Conservation (phyloP, 2,888 invertebrate genomes). For the Tanytarsus gracilentus region DNA sequence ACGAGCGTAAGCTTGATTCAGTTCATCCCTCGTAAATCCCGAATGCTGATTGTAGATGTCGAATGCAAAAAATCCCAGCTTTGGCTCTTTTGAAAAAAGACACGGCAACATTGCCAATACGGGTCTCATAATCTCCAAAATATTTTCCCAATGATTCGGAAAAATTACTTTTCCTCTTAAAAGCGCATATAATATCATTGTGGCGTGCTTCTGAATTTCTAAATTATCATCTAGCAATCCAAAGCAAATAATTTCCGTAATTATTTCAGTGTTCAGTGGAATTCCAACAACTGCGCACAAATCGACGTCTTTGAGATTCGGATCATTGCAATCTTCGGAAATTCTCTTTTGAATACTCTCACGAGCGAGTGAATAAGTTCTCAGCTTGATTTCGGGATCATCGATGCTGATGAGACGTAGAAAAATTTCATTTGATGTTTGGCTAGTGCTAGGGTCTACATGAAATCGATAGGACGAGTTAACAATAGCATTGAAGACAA, state of each 20-base stretch:
- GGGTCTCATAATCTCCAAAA: conserved; percentile 34
- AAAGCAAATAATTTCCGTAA: conserved; percentile 35
- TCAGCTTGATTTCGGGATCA: conserved; percentile 31
- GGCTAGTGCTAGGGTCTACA: conserved; percentile 32
- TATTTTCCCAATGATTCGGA: conserved; percentile 32
- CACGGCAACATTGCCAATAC: conserved; percentile 35
- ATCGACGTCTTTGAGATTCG: background rate
- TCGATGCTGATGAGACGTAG: conserved; percentile 35
- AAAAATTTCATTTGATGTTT: conserved; percentile 34
- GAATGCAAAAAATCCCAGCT: background rate
- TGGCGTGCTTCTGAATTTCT: conserved; percentile 32
- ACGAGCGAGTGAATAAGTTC: background rate
- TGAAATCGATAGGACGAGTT: conserved; percentile 33
- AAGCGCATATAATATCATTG: conserved; percentile 36
- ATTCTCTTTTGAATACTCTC: background rate
- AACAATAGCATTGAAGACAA: conserved; percentile 34
- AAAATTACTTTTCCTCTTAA: conserved; percentile 36
- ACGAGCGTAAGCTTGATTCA: conserved; percentile 5
- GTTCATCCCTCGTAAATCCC: background rate
- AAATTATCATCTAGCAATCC: conserved; percentile 30
- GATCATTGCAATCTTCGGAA: background rate
- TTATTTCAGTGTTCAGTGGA: conserved; percentile 36
- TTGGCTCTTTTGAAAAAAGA: background rate
- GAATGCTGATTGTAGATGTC: background rate
- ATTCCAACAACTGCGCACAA: conserved; percentile 34